phyloP scores from a whole-genome alignment of 2,113 vertebrate species.

The Meles meles region DNA sequence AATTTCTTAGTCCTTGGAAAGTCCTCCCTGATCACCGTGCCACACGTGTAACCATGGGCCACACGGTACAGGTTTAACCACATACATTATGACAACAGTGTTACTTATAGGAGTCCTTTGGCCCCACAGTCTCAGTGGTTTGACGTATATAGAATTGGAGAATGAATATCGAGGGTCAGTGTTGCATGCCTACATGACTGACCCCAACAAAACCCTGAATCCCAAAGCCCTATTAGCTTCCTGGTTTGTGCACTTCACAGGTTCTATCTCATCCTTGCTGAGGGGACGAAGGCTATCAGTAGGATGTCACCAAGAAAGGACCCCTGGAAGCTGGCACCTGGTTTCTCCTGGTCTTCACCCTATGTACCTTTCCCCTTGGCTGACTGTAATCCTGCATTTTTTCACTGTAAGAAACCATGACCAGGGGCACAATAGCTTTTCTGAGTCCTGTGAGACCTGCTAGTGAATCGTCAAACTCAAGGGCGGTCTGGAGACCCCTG shows the following conservation, averaged over 20 bases:
- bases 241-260: rapidly evolving
- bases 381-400: neutral
- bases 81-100: neutral
- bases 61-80: neutral
- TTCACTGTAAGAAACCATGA: neutral
- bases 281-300: neutral
- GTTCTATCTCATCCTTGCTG: neutral
- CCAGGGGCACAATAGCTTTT: neutral
- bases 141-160: neutral
- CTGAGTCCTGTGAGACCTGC: neutral
- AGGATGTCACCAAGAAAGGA: neutral
- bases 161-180: neutral
- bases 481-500: neutral
- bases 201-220: neutral
- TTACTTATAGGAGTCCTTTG: neutral
- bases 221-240: neutral
- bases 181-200: neutral
- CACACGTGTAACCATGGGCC: neutral
- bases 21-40: neutral
- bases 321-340: neutral
- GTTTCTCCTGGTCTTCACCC: neutral
- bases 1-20: neutral
- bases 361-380: neutral
- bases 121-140: neutral
- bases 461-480: neutral